phyloP scores from a whole-genome alignment of 2,113 vertebrate species.

The Pampusana beccarii region DNA sequence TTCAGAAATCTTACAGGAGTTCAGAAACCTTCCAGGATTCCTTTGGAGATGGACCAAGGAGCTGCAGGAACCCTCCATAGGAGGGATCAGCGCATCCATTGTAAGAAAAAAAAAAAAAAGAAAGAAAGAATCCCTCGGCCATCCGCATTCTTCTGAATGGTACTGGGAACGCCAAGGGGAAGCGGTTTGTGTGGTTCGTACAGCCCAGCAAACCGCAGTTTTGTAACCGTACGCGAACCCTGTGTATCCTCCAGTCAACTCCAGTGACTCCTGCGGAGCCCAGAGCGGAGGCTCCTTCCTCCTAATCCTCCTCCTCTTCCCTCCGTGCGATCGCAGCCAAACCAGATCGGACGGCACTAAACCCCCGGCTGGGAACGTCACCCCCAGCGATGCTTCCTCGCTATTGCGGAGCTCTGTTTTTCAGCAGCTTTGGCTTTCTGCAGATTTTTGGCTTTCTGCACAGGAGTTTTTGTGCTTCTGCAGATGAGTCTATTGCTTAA shows the following conservation, averaged over 20 bases:
- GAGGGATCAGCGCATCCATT: neutral
- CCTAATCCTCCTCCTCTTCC: neutral
- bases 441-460: neutral
- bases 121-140: neutral
- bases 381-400: neutral
- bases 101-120: neutral
- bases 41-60: neutral
- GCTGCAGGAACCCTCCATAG: neutral
- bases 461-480: neutral
- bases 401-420: neutral
- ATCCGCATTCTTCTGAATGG: fast-evolving
- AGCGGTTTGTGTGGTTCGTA: neutral
- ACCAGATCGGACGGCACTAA: neutral
- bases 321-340: neutral
- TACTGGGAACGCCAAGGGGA: neutral
- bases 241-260: neutral
- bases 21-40: neutral
- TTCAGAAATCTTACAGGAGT: neutral
- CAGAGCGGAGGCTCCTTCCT: neutral
- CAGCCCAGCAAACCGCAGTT: neutral
- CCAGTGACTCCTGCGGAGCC: neutral
- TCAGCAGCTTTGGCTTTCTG: neutral
- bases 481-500: neutral
- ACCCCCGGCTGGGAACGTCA: neutral
- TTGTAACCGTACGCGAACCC: neutral